A percentile compares a stretch with the other conserved stretches of the same genome.
Evolutionary conservation across 1,140 invertebrate species (phyloP).

Genomic region (Lepidotrigona ventralis): DNA sequence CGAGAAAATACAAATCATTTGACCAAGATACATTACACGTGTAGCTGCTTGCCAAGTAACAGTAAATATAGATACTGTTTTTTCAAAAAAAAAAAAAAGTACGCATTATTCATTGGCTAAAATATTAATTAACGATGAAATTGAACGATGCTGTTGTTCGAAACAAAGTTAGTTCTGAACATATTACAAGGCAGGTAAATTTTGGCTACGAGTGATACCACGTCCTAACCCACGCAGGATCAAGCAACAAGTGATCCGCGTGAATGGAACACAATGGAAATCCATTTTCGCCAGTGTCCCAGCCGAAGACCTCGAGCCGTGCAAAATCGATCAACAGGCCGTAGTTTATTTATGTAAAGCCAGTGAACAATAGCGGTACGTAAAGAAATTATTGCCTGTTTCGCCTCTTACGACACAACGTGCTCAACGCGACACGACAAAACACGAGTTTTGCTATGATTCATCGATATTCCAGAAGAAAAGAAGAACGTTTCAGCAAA

Average conservation of each 20-base stretch:
- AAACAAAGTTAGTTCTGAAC: background rate
- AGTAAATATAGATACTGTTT: background rate
- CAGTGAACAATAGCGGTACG: too few relatives aligned
- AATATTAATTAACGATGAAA: background rate
- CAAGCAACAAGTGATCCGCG: constrained; percentile 65
- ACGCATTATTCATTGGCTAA: too few relatives aligned
- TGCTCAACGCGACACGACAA: too few relatives aligned
- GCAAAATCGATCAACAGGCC: too few relatives aligned
- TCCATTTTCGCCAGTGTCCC: constrained; percentile 41
- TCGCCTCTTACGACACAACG: too few relatives aligned
- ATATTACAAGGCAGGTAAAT: background rate
- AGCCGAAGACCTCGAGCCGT: background rate
- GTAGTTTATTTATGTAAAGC: background rate
- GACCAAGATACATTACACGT: background rate
- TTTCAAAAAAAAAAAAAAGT: background rate
- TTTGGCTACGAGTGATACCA: constrained; percentile 6
- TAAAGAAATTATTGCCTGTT: too few relatives aligned
- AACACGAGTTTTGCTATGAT: background rate
- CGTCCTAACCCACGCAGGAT: constrained; percentile 46
- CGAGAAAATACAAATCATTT: background rate
- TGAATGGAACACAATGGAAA: constrained; percentile 41
- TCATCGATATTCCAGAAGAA: background rate
- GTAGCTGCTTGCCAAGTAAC: background rate
- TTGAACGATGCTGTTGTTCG: background rate
- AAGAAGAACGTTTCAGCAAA: too few relatives aligned